Percentiles rank a stretch among this genome's conserved stretches.
phyloP scores from a whole-genome alignment of 1,140 invertebrate species.

The Leucophenga varia region DNA sequence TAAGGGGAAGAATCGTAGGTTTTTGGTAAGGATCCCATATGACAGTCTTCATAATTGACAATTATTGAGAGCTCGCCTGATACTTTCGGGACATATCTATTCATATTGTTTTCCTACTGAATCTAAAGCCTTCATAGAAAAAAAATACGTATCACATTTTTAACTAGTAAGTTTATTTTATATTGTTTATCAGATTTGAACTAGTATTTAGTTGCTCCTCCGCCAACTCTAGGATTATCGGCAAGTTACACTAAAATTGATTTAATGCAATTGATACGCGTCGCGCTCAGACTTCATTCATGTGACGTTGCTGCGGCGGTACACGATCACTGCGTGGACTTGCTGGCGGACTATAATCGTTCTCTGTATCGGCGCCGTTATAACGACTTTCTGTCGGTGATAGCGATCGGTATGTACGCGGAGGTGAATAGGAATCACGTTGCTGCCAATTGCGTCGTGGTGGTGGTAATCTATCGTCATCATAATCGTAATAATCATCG shows the following conservation, averaged over 20 bases:
- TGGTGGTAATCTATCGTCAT: slow-evolving; percentile 38
- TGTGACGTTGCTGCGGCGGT: slow-evolving; percentile 24
- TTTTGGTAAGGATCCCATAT: too few species aligned
- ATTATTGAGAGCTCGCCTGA: too few species aligned
- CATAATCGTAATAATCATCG: slow-evolving; percentile 34
- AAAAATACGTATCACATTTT: too few species aligned
- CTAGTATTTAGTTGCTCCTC: slow-evolving; percentile 46
- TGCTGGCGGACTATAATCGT: slow-evolving; percentile 51
- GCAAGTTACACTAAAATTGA: not conserved
- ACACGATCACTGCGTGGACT: slow-evolving; percentile 21
- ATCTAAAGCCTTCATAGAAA: too few species aligned
- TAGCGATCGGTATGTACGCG: slow-evolving; percentile 48
- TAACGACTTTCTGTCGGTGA: slow-evolving; percentile 54
- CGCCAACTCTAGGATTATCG: slow-evolving; percentile 10
- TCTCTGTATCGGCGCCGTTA: slow-evolving; percentile 52
- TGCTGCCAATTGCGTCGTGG: slow-evolving; percentile 25
- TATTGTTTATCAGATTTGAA: too few species aligned
- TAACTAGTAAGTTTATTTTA: too few species aligned
- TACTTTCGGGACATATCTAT: too few species aligned
- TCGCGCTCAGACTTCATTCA: slow-evolving; percentile 34
- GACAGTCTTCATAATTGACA: too few species aligned
- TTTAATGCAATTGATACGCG: slow-evolving; percentile 9
- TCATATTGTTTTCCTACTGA: too few species aligned
- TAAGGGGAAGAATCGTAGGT: too few species aligned
- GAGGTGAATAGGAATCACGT: slow-evolving; percentile 37